These are phyloP conservation scores for Helostoma temminkii DNA, from an alignment of 2,797 vertebrate genomes.

Conservation along the genomic window DNA sequence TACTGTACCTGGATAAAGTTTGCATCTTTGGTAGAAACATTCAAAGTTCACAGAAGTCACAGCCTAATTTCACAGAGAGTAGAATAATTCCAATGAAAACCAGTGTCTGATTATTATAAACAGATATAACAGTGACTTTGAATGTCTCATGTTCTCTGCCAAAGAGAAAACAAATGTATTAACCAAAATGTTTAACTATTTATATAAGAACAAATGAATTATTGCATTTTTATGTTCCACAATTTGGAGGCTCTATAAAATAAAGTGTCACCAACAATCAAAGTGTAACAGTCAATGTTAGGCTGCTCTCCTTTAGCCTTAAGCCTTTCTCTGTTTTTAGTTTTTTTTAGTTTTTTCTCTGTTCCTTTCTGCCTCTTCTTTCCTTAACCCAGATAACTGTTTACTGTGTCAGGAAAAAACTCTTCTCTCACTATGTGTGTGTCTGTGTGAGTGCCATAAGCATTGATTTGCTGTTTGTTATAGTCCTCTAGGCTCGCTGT, in stretches of 20 bases:
- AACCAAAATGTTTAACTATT: not conserved
- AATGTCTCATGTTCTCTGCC: too few species aligned
- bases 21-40: not conserved
- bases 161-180: not conserved
- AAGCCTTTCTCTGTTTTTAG: slow-evolving; percentile 23
- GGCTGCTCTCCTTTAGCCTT: not conserved
- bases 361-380: slow-evolving; percentile 34
- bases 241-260: not conserved
- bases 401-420: slow-evolving; percentile 54
- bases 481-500: slow-evolving; percentile 62
- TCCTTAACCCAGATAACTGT: slow-evolving; percentile 59
- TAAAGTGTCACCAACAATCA: not conserved
- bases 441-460: slow-evolving; percentile 26
- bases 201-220: not conserved
- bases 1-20: not conserved
- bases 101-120: not conserved
- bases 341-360: too few species aligned
- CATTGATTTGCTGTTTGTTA: slow-evolving; percentile 50
- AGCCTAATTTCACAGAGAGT: too few species aligned
- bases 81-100: too few species aligned
- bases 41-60: not conserved
- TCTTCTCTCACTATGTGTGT: slow-evolving; percentile 17
- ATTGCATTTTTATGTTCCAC: not conserved
- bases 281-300: slow-evolving; percentile 12
- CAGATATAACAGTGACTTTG: too few species aligned